phyloP scores from a whole-genome alignment of 2,888 invertebrate genomes.

The Melikaiella ostensackeni region DNA sequence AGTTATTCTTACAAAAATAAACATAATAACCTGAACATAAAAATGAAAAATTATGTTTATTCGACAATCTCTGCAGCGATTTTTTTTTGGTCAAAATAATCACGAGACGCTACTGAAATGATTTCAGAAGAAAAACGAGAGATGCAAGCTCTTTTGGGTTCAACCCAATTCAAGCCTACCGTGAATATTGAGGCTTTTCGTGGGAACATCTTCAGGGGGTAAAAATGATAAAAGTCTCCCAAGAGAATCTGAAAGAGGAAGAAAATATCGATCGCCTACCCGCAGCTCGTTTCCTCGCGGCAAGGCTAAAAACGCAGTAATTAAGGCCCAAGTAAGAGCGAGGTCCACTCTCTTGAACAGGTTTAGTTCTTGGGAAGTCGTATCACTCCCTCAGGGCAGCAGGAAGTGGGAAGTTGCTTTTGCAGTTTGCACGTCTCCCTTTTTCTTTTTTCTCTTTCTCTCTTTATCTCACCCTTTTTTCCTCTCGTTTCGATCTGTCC shows the following conservation, averaged over 20 bases:
- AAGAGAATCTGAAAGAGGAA: not conserved
- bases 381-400: slow-evolving; percentile 40
- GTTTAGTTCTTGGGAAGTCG: slow-evolving; percentile 31
- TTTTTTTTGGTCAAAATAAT: no score
- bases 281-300: not conserved
- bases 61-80: no score
- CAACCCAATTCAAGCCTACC: no score
- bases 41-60: no score
- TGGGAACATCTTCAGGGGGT: slow-evolving; percentile 1
- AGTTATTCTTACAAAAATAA: no score
- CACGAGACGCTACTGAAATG: no score
- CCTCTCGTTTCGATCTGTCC: not conserved
- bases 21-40: no score
- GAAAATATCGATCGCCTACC: not conserved
- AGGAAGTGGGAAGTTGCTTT: slow-evolving; percentile 40
- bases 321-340: slow-evolving; percentile 40
- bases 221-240: not conserved
- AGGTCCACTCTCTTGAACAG: slow-evolving; percentile 15
- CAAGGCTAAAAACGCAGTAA: slow-evolving; percentile 20
- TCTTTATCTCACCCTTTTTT: not conserved
- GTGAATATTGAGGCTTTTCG: not conserved
- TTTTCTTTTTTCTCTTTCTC: slow-evolving; percentile 40
- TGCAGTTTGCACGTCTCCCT: slow-evolving; percentile 26
- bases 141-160: no score
- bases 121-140: no score